Conservation (phyloP, 2,797 vertebrate genomes). For the Scleropages formosus region DNA sequence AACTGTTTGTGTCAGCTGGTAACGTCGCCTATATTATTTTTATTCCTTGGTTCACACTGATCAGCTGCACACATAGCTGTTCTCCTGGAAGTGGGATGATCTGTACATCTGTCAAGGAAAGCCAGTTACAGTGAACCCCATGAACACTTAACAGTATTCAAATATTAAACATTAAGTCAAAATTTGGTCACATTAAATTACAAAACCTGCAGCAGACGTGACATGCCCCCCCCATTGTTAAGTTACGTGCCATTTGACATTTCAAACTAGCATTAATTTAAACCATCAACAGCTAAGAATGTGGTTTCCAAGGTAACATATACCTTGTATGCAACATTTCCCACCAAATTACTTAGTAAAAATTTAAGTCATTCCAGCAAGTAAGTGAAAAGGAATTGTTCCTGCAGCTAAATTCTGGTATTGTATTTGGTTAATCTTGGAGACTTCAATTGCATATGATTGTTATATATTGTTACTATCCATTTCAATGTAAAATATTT, state of each 20-base stretch:
- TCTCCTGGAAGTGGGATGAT: background rate
- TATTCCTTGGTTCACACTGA: background rate
- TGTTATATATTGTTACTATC: too few species aligned
- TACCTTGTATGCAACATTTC: slow-evolving; percentile 72
- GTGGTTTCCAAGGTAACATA: slow-evolving; percentile 56
- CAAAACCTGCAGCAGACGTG: background rate
- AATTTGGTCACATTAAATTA: background rate
- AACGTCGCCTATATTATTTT: background rate
- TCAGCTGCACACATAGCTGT: too few species aligned
- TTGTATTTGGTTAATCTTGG: too few species aligned
- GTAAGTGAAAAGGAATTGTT: too few species aligned
- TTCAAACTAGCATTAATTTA: slow-evolving; percentile 73
- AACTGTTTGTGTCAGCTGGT: background rate
- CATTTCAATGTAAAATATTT: too few species aligned
- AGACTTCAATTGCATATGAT: too few species aligned
- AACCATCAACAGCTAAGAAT: slow-evolving; percentile 53
- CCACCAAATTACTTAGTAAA: slow-evolving; percentile 48
- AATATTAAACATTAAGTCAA: background rate
- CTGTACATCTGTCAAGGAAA: background rate
- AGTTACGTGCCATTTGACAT: slow-evolving; percentile 23
- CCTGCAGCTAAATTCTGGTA: too few species aligned
- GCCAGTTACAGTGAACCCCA: background rate
- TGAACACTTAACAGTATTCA: slow-evolving; percentile 5
- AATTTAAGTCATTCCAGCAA: too few species aligned
- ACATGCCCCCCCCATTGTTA: background rate